Evolutionary conservation across 23 tunicate species (phyloP), one percentile per base, ranked within the genome.

Genomic region (Phallusia fumigata): DNA sequence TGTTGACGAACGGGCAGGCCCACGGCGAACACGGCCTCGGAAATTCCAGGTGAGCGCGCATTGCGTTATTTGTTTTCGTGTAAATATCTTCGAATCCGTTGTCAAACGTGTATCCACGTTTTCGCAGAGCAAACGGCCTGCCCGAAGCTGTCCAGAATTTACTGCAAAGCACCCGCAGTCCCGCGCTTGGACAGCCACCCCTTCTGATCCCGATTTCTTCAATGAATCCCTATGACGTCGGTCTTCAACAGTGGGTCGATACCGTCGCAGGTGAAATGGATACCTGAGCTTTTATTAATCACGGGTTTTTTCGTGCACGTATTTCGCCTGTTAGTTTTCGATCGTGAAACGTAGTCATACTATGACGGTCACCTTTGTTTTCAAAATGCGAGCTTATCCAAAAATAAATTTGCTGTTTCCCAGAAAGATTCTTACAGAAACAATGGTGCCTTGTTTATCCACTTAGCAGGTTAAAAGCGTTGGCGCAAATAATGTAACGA

Each of bases 151-250:
- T 92, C 64, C 76, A 80, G 22, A 87, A 79, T 36, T 64, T 92
- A 19, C 79, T 92, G 35, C 85, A 88, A 76, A 73, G 73, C 19
- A 21, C 69, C 3, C 77, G 77, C 34, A 85, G 86, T 15, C 51
- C 84, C 19, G 86, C 86, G 0, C 58, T 92, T 0, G 86, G 88
- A 0, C 91, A 72, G 22, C 91, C 97, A 18, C 97, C 97, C 15
- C 79, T 92, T 79, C 88, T 92, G 18, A 87, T 92, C 69, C 97
- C 97, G 0, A 92, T 92, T 74, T 85, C 88, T 81, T 87, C 89
- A 78, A 78, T 89, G 82, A 83, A 76, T 36, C 81, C 97, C 24
- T 92, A 92, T 77, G 96, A 86, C 18, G 96, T 83, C 31, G 90
- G 90, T 47, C 85, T 92, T 35, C 90, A 86, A 73, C 82, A 85